Conservation (phyloP, 2,113 vertebrate species). For the Sorex fumeus region DNA sequence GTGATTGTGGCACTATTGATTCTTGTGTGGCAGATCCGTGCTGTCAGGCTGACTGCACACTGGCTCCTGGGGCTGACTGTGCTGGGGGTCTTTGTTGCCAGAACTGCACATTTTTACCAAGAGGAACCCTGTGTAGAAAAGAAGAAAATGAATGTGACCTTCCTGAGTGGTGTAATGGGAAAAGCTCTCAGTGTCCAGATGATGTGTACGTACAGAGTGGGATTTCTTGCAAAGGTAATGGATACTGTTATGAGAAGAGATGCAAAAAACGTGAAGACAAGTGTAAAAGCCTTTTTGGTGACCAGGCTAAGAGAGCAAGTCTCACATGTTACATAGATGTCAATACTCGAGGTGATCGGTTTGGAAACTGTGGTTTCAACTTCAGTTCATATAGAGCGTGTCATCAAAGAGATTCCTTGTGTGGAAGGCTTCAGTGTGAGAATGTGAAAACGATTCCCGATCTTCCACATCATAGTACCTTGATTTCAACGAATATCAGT, state of each 20-base stretch:
- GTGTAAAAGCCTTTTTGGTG: constrained; percentile 57
- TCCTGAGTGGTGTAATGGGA: constrained; percentile 92
- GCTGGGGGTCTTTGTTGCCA: constrained; percentile 56
- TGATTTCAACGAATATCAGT: neutral
- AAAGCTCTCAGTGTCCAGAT: constrained; percentile 87
- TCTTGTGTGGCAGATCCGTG: neutral
- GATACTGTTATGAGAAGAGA: constrained; percentile 56
- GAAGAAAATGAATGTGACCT: constrained; percentile 91
- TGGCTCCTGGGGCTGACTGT: neutral
- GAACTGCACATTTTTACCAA: constrained; percentile 75
- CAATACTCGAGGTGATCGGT: constrained; percentile 55
- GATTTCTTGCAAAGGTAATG: constrained; percentile 83
- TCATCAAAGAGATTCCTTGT: neutral
- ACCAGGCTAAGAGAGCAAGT: constrained; percentile 13
- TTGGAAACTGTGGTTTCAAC: constrained; percentile 62
- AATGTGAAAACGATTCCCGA: neutral
- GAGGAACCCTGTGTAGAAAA: constrained; percentile 89
- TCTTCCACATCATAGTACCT: neutral
- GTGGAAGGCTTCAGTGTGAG: constrained; percentile 76
- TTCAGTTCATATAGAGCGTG: neutral
- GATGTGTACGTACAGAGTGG: constrained; percentile 93
- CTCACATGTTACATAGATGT: constrained; percentile 3
- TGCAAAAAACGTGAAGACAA: constrained; percentile 26
- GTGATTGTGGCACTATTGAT: neutral
- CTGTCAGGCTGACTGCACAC: neutral